A percentile compares a stretch with the other conserved stretches of the same genome.
phyloP scores from a whole-genome alignment of 2,797 vertebrate genomes.

The Taenioides sp. region DNA sequence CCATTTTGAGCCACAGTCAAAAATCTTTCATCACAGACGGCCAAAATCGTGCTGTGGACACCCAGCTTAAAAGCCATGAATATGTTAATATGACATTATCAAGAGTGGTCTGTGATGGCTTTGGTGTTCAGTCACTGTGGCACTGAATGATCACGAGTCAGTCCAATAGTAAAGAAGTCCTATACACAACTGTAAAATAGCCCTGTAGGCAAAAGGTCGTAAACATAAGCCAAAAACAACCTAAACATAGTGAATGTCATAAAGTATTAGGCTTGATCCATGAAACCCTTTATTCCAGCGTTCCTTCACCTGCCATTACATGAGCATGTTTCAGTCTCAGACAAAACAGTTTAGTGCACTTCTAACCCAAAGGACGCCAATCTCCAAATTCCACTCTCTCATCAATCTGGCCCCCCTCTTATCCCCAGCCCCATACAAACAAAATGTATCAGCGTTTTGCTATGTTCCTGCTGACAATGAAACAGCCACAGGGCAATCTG shows the following conservation, averaged over 20 bases:
- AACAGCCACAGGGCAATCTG: constrained; percentile 10
- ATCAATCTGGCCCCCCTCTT: constrained; percentile 6
- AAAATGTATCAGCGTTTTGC: constrained; percentile 13
- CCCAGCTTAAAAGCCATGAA: too few species aligned
- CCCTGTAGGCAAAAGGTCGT: background rate
- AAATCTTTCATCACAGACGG: too few species aligned
- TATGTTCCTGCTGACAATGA: constrained; percentile 9
- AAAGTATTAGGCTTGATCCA: background rate
- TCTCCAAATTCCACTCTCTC: constrained; percentile 14
- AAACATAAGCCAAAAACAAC: background rate
- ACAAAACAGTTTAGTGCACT: background rate
- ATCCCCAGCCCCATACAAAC: constrained; percentile 11
- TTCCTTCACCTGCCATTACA: constrained; percentile 5
- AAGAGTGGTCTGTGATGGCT: too few species aligned
- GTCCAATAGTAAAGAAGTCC: too few species aligned
- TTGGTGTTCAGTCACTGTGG: too few species aligned
- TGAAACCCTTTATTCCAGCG: background rate
- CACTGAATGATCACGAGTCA: too few species aligned
- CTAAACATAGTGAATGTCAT: background rate
- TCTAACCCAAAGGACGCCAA: constrained; percentile 9
- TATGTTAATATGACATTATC: too few species aligned
- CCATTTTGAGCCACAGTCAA: too few species aligned
- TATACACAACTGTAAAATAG: background rate
- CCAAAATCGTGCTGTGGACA: too few species aligned
- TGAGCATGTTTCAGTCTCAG: background rate